Evolutionary conservation across 2,113 vertebrate genomes (phyloP).

Genomic region (Mola mola): DNA sequence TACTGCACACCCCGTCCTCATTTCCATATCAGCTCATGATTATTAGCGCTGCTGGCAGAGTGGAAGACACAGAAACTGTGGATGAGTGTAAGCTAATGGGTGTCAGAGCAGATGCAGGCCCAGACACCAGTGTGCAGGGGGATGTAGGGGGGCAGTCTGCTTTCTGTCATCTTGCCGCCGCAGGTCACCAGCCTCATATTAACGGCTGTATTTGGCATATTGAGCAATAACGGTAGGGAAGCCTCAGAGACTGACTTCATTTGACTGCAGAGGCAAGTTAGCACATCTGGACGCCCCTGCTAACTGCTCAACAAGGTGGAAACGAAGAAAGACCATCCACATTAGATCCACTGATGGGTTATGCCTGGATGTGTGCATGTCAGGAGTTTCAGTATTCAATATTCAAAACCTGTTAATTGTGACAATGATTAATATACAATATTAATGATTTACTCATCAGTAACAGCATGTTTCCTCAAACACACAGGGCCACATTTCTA

Average conservation of each 20-base stretch:
- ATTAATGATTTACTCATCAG: not conserved
- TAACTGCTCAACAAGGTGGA: conserved; percentile 46
- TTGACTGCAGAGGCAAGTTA: conserved; percentile 28
- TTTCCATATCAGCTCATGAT: conserved; percentile 60
- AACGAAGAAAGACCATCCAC: not conserved
- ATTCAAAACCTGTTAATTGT: conserved; percentile 5
- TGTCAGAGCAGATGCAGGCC: conserved; percentile 51
- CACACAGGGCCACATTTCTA: too few relatives aligned
- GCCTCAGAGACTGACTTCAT: conserved; percentile 40
- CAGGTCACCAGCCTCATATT: conserved; percentile 28
- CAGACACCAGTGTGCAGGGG: conserved; percentile 8
- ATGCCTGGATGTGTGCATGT: conserved; percentile 3
- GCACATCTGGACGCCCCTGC: conserved; percentile 42
- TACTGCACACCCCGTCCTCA: conserved; percentile 31
- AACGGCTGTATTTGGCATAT: conserved; percentile 63
- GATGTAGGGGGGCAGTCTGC: not conserved
- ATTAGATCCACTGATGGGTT: not conserved
- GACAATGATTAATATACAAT: not conserved
- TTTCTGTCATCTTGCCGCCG: conserved; percentile 17
- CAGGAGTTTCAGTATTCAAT: not conserved
- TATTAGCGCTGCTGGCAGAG: conserved; percentile 53
- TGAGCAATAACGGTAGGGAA: conserved; percentile 22
- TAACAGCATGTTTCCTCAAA: not conserved
- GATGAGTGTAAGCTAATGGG: conserved; percentile 50
- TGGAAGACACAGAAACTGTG: conserved; percentile 34